Evolutionary conservation across 2,888 invertebrate genomes (phyloP).

Genomic region (Drosophila koepferae): DNA sequence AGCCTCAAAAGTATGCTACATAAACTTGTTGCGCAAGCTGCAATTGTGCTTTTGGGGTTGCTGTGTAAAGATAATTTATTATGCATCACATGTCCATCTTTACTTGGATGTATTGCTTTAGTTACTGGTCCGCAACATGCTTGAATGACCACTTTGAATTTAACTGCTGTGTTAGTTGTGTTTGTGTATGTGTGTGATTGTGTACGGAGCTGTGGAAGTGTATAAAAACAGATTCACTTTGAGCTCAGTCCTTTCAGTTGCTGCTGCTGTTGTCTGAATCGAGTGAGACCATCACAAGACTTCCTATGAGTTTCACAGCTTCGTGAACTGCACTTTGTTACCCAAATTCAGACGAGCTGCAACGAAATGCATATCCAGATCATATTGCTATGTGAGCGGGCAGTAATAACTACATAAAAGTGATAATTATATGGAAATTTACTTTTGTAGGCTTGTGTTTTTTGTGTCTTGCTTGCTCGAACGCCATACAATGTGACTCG

Average conservation of each 20-base stretch:
- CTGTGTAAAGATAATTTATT: constrained; percentile 58
- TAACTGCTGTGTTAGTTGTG: constrained; percentile 22
- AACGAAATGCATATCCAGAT: constrained; percentile 72
- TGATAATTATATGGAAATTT: not conserved
- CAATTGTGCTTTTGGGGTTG: constrained; percentile 64
- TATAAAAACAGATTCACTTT: constrained; percentile 53
- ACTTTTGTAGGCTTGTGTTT: constrained; percentile 64
- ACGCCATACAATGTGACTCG: constrained; percentile 87
- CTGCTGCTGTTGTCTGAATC: constrained; percentile 37
- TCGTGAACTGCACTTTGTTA: constrained; percentile 38
- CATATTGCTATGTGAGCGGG: constrained; percentile 73
- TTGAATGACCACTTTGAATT: constrained; percentile 74
- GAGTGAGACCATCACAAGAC: constrained; percentile 22
- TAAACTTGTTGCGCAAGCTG: constrained; percentile 79
- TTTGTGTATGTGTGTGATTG: not conserved
- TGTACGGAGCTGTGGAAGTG: constrained; percentile 8
- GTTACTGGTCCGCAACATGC: constrained; percentile 48
- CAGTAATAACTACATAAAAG: not conserved
- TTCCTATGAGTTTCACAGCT: constrained; percentile 58
- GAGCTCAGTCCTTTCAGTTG: constrained; percentile 62
- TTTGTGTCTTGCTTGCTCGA: constrained; percentile 61
- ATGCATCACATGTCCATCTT: constrained; percentile 68
- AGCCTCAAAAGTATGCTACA: constrained; percentile 49
- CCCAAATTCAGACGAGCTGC: constrained; percentile 26
- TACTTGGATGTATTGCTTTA: constrained; percentile 54